Evolutionary conservation across 2,113 vertebrate species (phyloP), one percentile per base, ranked within the genome.

Genomic region (Nibea coibor): DNA sequence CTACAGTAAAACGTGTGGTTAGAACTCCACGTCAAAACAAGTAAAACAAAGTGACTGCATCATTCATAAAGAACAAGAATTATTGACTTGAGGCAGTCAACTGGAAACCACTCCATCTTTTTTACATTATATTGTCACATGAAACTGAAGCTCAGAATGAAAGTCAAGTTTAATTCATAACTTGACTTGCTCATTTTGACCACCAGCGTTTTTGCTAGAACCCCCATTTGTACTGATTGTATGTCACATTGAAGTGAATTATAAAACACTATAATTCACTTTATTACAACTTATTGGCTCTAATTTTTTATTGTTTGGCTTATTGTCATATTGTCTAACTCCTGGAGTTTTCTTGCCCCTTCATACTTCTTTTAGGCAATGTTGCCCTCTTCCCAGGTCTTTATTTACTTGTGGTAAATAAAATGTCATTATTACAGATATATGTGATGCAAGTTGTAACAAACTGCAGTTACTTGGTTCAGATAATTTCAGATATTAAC

Each of bases 71-170:
- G 57, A n/a, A n/a, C n/a, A n/a, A n/a, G n/a, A 64, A 48, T 43
- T 51, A 43, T 50, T 72, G 58, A 51, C 42, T 45, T 69, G 20
- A 51, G 8, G 47, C 45, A 12, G 45, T 22, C 22, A 17, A 16
- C 24, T n/a, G 16, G 26, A 48, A 72, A 17, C 20, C n/a, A 26
- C 15, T 58, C 4, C 8, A 22, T 39, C 12, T 17, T 17, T 56
- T 42, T 61, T 31, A 74, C n/a, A 73, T 28, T n/a, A 58, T 59
- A 51, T 45, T 28, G n/a, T 72, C 24, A 39, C 28, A 47, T 63
- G 3, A n/a, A 70, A 39, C 22, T 63, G 2, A n/a, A 70, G 22
- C 22, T 48, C 35, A 75, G 31, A 22, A 12, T 45, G 35, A 8
- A 39, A 39, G 35, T 39, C 35, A 8, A 39, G 35, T 39, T 39